These are phyloP conservation scores for Drosophila baimaii DNA, from an alignment of 1,140 invertebrate species.

Conservation along the genomic window DNA sequence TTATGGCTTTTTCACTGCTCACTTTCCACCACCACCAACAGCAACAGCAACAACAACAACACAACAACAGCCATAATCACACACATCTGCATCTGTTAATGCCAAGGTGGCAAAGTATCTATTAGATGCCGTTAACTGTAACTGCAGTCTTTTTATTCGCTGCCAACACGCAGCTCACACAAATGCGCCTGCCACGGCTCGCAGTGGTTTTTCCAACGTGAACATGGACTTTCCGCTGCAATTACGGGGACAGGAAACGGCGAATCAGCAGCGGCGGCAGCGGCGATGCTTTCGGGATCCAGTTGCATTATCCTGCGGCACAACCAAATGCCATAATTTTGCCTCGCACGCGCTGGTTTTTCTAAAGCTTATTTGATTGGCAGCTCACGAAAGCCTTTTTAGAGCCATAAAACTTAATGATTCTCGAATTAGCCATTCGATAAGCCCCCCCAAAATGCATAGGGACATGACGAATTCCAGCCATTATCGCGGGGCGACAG, in stretches of 20 bases:
- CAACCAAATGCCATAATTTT: slow-evolving; percentile 55
- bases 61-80: slow-evolving; percentile 14
- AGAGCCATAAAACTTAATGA: slow-evolving; percentile 72
- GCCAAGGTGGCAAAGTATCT: slow-evolving; percentile 79
- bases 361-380: slow-evolving; percentile 53
- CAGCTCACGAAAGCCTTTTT: slow-evolving; percentile 33
- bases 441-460: slow-evolving; percentile 24
- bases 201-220: slow-evolving; percentile 30
- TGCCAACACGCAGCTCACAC: slow-evolving; percentile 65
- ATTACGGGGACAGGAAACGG: slow-evolving; percentile 74
- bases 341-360: slow-evolving; percentile 47
- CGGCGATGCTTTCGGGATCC: slow-evolving; percentile 20
- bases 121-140: slow-evolving; percentile 80
- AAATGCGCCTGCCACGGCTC: slow-evolving; percentile 22
- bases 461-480: slow-evolving; percentile 51
- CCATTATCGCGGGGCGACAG: slow-evolving; percentile 47
- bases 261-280: slow-evolving; percentile 64
- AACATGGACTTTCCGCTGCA: slow-evolving; percentile 56
- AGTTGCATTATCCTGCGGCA: slow-evolving; percentile 72
- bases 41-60: background rate
- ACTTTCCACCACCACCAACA: slow-evolving; percentile 5
- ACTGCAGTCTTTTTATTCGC: slow-evolving; percentile 73
- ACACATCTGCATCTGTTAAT: slow-evolving; percentile 57
- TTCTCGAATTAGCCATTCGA: slow-evolving; percentile 68
- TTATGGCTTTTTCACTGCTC: slow-evolving; percentile 19